These are phyloP conservation scores for Stegodyphus mimosarum DNA, from an alignment of 1,140 invertebrate genomes.

Conservation along the genomic window DNA sequence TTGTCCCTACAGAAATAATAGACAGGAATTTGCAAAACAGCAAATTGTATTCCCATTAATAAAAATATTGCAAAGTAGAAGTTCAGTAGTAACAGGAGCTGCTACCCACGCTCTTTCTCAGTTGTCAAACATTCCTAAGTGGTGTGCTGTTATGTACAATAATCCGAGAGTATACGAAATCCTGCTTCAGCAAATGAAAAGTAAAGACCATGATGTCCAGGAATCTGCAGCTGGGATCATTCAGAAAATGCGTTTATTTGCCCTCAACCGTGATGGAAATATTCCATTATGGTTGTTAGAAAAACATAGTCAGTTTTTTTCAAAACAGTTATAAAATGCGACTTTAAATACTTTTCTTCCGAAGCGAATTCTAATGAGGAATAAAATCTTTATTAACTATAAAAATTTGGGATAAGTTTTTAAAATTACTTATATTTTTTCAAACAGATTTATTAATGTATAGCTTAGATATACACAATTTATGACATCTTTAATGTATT, in stretches of 20 bases:
- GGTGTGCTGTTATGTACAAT: conserved; percentile 48
- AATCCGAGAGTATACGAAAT: conserved; percentile 19
- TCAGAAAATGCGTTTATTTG: conserved; percentile 46
- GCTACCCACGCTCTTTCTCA: conserved; percentile 32
- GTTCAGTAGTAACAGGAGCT: conserved; percentile 1
- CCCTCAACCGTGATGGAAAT: conserved; percentile 32
- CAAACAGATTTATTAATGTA: too few relatives aligned
- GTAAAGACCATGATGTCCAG: conserved; percentile 26
- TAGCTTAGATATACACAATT: too few relatives aligned
- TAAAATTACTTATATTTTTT: too few relatives aligned
- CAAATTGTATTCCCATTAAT: conserved; percentile 26
- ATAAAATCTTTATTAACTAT: too few relatives aligned
- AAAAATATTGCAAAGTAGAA: conserved; percentile 31
- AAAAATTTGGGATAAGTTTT: too few relatives aligned
- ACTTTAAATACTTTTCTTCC: not conserved
- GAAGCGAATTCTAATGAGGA: too few relatives aligned
- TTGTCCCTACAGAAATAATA: conserved; percentile 7
- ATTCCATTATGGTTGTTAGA: conserved; percentile 29
- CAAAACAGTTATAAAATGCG: not conserved
- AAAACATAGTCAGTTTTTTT: conserved; percentile 17
- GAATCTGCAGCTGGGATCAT: conserved; percentile 32
- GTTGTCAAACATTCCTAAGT: conserved; percentile 20
- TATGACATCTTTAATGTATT: too few relatives aligned
- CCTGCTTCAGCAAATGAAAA: conserved; percentile 17
- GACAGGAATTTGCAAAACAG: conserved; percentile 30